A percentile compares a stretch with the other conserved stretches of the same genome.
Evolutionary conservation across 1,140 invertebrate genomes (phyloP).

Genomic region (Calliphora vicina): DNA sequence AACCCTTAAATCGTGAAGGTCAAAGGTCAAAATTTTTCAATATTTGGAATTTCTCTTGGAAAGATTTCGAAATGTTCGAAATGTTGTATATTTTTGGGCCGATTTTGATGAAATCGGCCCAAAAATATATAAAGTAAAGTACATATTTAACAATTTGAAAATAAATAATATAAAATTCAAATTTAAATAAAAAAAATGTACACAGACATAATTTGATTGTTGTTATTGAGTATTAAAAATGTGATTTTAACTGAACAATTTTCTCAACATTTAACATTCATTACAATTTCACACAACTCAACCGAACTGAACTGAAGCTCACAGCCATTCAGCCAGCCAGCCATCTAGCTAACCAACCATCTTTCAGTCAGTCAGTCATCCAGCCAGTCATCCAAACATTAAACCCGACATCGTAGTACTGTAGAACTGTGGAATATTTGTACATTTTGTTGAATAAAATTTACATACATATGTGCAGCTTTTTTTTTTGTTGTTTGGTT

Average conservation of each 20-base stretch:
- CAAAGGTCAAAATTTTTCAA: too few relatives aligned
- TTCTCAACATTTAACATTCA: conserved; percentile 16
- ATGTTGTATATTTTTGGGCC: too few relatives aligned
- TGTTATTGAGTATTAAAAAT: not conserved
- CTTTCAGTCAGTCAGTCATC: not conserved
- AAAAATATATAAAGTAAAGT: not conserved
- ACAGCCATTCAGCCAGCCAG: not conserved
- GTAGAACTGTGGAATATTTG: not conserved
- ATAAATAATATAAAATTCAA: not conserved
- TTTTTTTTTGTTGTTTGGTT: not conserved
- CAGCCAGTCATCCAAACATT: not conserved
- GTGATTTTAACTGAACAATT: not conserved
- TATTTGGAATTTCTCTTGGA: too few relatives aligned
- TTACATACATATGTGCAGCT: not conserved
- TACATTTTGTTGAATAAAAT: not conserved
- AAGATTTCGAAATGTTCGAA: too few relatives aligned
- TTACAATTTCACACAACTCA: conserved; percentile 5
- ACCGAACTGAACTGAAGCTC: not conserved
- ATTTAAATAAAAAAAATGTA: not conserved
- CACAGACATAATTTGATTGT: conserved; percentile 9
- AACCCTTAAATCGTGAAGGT: too few relatives aligned
- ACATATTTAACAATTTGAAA: not conserved
- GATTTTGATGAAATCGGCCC: too few relatives aligned
- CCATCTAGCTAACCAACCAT: too few relatives aligned
- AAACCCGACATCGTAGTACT: not conserved